Conservation (phyloP, 2,888 invertebrate genomes). For the Tetanocera ferruginea region DNA sequence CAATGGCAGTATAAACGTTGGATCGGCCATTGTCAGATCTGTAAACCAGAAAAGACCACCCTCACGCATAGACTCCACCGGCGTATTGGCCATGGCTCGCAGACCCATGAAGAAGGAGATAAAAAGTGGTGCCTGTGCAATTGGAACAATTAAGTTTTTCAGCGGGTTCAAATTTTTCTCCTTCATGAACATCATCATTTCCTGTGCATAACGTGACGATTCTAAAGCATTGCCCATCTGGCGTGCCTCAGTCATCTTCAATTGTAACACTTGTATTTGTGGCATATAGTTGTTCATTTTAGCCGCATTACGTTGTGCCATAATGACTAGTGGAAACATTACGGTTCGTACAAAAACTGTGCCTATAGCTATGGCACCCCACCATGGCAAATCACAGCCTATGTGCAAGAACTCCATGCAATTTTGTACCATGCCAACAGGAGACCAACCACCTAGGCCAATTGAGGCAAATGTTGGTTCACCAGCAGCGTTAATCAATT, state of each 20-base stretch:
- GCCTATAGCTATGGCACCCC: constrained; percentile 87
- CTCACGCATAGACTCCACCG: constrained; percentile 88
- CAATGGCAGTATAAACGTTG: constrained; percentile 87
- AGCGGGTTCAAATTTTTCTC: constrained; percentile 84
- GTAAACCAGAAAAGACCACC: constrained; percentile 95
- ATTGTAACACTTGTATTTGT: constrained; percentile 84
- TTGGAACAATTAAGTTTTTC: constrained; percentile 82
- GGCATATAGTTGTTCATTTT: constrained; percentile 88
- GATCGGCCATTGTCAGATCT: constrained; percentile 92
- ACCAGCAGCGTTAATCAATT: constrained; percentile 67
- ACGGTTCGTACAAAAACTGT: constrained; percentile 81
- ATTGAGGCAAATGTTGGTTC: constrained; percentile 85
- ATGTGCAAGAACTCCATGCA: constrained; percentile 87
- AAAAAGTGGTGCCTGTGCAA: constrained; percentile 91
- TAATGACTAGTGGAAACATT: constrained; percentile 88
- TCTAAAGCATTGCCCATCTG: constrained; percentile 85
- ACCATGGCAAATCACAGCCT: constrained; percentile 90
- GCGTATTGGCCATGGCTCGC: constrained; percentile 88
- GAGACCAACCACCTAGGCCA: constrained; percentile 87
- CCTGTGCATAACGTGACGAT: constrained; percentile 81
- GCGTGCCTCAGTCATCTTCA: constrained; percentile 89
- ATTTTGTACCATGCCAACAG: constrained; percentile 85
- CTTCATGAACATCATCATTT: constrained; percentile 86
- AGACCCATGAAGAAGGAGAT: constrained; percentile 92
- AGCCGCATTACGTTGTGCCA: constrained; percentile 84